phyloP scores from a whole-genome alignment of 2,113 vertebrate species.

The Eclectus roratus region DNA sequence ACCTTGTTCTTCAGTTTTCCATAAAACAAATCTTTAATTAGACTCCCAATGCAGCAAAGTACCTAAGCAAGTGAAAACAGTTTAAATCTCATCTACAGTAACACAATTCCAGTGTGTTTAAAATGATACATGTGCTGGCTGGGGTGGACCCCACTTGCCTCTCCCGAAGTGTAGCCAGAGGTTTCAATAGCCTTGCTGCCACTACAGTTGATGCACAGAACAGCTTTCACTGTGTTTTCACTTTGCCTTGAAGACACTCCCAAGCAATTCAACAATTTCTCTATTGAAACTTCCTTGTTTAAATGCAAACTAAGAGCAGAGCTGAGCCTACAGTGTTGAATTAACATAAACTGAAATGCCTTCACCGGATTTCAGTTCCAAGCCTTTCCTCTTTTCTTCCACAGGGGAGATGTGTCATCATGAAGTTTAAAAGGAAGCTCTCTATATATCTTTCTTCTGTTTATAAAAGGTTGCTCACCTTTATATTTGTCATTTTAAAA shows the following conservation, averaged over 20 bases:
- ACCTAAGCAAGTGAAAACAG: not conserved
- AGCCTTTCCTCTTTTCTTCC: not conserved
- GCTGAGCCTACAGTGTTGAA: not conserved
- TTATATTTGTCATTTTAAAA: not conserved
- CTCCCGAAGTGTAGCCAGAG: not conserved
- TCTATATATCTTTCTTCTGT: not conserved
- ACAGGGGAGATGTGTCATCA: not conserved
- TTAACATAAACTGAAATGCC: not conserved
- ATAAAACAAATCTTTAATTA: not conserved
- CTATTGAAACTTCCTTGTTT: constrained; percentile 52
- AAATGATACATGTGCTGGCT: not conserved
- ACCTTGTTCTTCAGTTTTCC: not conserved
- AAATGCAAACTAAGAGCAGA: constrained; percentile 42
- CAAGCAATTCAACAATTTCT: constrained; percentile 28
- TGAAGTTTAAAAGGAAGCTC: not conserved
- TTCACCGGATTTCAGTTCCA: not conserved
- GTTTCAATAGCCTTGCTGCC: not conserved
- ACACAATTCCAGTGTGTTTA: not conserved
- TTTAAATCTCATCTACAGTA: not conserved
- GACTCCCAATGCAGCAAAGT: not conserved
- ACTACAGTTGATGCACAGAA: not conserved
- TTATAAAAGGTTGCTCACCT: not conserved
- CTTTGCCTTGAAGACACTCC: not conserved
- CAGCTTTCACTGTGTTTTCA: not conserved
- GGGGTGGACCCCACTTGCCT: not conserved